Percentiles rank a stretch among this genome's conserved stretches.
phyloP scores from a whole-genome alignment of 2,113 vertebrate species.

The Dipodomys spectabilis region DNA sequence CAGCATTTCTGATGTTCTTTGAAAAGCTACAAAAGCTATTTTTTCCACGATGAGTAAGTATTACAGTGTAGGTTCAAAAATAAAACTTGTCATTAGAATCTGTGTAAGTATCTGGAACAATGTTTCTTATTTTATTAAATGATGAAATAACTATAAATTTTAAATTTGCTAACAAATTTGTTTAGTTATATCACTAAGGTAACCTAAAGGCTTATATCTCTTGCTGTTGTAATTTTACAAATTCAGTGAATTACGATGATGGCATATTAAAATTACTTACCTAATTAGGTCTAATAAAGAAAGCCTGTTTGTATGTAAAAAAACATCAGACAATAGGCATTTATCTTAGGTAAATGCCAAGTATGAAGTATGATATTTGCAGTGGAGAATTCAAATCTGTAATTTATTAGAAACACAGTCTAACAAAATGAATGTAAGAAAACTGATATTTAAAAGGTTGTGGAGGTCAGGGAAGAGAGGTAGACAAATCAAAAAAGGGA shows the following conservation, averaged over 20 bases:
- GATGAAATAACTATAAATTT: constrained; percentile 8
- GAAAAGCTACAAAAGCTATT: background rate
- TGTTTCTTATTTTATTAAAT: background rate
- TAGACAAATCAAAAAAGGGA: too few relatives aligned
- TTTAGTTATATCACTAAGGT: background rate
- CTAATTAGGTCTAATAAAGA: background rate
- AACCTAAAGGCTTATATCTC: constrained; percentile 4
- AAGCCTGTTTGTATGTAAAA: too few relatives aligned
- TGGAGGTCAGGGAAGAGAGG: too few relatives aligned
- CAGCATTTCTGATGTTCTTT: background rate
- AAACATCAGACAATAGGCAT: background rate
- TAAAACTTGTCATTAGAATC: background rate
- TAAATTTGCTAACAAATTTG: background rate
- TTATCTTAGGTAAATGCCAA: background rate
- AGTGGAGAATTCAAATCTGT: too few relatives aligned
- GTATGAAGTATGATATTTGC: too few relatives aligned
- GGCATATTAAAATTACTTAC: background rate
- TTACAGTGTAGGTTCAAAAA: background rate
- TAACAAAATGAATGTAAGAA: too few relatives aligned
- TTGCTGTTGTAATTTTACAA: background rate
- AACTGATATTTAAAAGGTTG: too few relatives aligned
- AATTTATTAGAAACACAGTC: too few relatives aligned
- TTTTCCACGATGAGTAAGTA: background rate
- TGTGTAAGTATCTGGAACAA: background rate
- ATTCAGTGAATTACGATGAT: background rate